These are phyloP conservation scores for Orthosia incerta DNA, from an alignment of 2,888 invertebrate genomes.

Conservation along the genomic window DNA sequence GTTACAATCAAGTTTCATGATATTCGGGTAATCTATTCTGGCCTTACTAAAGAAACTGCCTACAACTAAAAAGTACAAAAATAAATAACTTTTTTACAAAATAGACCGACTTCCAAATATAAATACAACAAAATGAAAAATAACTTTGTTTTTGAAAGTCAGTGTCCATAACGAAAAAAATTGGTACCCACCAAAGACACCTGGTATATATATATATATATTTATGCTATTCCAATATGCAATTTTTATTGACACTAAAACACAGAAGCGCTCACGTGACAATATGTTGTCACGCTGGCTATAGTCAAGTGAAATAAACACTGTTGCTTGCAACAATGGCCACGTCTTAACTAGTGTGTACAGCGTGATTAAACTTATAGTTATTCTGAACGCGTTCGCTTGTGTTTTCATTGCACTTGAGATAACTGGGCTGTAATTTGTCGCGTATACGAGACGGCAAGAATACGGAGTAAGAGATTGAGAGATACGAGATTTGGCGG, in stretches of 20 bases:
- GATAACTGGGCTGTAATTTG: slow-evolving; percentile 54
- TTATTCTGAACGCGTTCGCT: slow-evolving; percentile 56
- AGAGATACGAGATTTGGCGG: background rate
- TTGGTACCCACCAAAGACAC: no score
- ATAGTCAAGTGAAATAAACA: slow-evolving; percentile 41
- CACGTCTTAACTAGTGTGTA: slow-evolving; percentile 19
- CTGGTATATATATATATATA: no score
- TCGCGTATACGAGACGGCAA: slow-evolving; percentile 26
- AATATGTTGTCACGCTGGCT: background rate
- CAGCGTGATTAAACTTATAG: slow-evolving; percentile 49
- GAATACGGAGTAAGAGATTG: slow-evolving; percentile 17
- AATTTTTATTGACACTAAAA: background rate
- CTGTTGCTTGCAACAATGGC: slow-evolving; percentile 31
- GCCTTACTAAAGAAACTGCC: no score
- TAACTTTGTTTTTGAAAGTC: no score
- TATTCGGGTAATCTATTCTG: no score
- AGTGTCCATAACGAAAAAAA: no score
- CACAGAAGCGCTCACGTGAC: background rate
- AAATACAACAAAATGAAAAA: no score
- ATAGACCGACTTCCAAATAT: no score
- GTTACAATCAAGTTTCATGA: no score
- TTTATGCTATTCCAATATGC: background rate
- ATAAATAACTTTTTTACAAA: no score
- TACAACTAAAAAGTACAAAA: no score
- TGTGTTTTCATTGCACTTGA: slow-evolving; percentile 60